Evolutionary conservation across 2,888 invertebrate species (phyloP).

Genomic region (Calliopum simillimum): DNA sequence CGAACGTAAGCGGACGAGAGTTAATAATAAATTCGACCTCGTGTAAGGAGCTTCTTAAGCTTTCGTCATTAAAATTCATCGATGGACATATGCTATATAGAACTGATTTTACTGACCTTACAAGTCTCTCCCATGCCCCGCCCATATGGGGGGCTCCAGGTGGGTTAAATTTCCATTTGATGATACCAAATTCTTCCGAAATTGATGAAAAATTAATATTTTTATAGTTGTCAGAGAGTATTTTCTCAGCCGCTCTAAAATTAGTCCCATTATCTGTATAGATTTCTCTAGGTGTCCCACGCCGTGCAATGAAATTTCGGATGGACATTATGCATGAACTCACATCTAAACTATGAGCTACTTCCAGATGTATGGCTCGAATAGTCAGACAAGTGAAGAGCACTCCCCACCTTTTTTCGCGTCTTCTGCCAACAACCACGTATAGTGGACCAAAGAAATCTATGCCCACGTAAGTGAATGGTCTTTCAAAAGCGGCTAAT

Average conservation of each 20-base stretch:
- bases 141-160: slow-evolving; percentile 48
- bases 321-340: slow-evolving; percentile 43
- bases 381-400: slow-evolving; percentile 43
- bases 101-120: slow-evolving; percentile 35
- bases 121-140: too few relatives aligned
- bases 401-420: slow-evolving; percentile 47
- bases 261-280: slow-evolving; percentile 42
- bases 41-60: slow-evolving; percentile 34
- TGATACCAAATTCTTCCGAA: slow-evolving; percentile 1
- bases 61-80: slow-evolving; percentile 40
- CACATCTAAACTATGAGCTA: slow-evolving; percentile 41
- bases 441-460: slow-evolving; percentile 46
- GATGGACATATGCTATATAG: slow-evolving; percentile 34
- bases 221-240: slow-evolving; percentile 16
- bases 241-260: slow-evolving; percentile 38
- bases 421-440: slow-evolving; percentile 39
- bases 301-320: slow-evolving; percentile 39
- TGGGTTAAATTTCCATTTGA: slow-evolving; percentile 39
- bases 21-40: slow-evolving; percentile 43
- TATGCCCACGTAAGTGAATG: slow-evolving; percentile 44
- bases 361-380: slow-evolving; percentile 42
- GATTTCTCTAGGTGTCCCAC: slow-evolving; percentile 39
- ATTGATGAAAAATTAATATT: slow-evolving; percentile 10
- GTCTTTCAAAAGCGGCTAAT: too few relatives aligned
- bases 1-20: slow-evolving; percentile 43